phyloP scores from a whole-genome alignment of 2,797 vertebrate genomes.

The Rhinogobio ventralis region DNA sequence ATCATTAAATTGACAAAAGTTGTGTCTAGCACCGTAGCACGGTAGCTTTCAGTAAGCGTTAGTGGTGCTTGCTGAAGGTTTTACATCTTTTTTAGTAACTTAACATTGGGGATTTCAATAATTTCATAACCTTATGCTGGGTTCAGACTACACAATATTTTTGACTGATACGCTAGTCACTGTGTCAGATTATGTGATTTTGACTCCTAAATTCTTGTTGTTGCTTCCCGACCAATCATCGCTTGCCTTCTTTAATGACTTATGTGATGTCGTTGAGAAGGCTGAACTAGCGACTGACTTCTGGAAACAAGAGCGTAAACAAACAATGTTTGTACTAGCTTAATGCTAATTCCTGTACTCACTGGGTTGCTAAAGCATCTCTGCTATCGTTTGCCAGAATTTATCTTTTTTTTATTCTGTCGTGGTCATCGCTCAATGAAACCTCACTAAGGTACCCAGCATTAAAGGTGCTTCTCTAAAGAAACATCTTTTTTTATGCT shows the following conservation, averaged over 20 bases:
- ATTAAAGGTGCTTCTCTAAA: too few relatives aligned
- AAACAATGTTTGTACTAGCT: not conserved
- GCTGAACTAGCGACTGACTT: not conserved
- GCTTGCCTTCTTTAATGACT: not conserved
- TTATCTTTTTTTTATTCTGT: too few relatives aligned
- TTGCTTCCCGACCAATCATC: not conserved
- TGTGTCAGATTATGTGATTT: not conserved
- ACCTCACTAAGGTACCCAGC: too few relatives aligned
- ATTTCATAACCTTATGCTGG: not conserved
- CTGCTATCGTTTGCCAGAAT: too few relatives aligned
- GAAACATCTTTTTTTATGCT: too few relatives aligned
- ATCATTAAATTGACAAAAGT: not conserved
- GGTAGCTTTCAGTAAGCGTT: not conserved
- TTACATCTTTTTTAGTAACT: not conserved
- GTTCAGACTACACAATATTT: not conserved
- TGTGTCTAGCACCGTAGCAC: not conserved
- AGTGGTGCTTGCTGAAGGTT: too few relatives aligned
- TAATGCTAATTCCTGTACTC: not conserved
- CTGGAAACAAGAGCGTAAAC: not conserved
- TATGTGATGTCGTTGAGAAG: not conserved
- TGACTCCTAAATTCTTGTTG: not conserved
- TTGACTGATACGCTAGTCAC: not conserved
- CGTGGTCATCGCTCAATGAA: too few relatives aligned
- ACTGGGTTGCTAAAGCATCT: not conserved
- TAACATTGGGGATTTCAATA: not conserved